These are phyloP conservation scores for Sarcophaga variegata DNA, from an alignment of 2,888 invertebrate genomes.

Conservation along the genomic window DNA sequence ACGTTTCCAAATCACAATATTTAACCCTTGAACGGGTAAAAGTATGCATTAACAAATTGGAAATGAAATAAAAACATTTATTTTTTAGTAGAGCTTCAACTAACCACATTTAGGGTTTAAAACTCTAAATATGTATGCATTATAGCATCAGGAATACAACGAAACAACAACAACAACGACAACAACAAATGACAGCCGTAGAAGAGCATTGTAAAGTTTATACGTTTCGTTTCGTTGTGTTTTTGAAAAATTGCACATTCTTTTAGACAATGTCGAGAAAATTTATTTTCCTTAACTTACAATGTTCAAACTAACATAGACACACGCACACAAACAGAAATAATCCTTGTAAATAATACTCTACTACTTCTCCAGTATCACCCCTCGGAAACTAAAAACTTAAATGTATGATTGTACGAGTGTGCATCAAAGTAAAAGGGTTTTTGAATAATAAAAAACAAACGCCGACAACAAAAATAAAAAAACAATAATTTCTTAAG, in stretches of 20 bases:
- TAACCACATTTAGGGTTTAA: not conserved
- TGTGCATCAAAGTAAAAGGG: no score
- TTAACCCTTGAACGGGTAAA: slow-evolving; percentile 34
- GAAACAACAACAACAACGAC: slow-evolving; percentile 33
- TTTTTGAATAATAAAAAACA: no score
- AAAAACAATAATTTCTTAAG: no score
- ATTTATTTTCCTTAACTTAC: slow-evolving; percentile 69
- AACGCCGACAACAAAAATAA: no score
- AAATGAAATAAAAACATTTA: not conserved
- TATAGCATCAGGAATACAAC: not conserved
- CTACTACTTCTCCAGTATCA: no score
- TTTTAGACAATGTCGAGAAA: slow-evolving; percentile 66
- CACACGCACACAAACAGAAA: not conserved
- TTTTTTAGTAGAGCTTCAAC: no score
- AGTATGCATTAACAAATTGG: not conserved
- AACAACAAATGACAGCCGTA: slow-evolving; percentile 27
- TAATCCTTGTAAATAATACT: no score
- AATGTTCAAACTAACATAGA: slow-evolving; percentile 38
- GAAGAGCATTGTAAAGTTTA: slow-evolving; percentile 62
- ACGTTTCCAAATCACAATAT: slow-evolving; percentile 15
- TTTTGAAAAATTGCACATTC: slow-evolving; percentile 72
- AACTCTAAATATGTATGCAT: not conserved
- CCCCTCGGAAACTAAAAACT: no score
- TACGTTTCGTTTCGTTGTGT: slow-evolving; percentile 67
- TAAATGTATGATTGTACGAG: no score